Base-by-base conservation (phyloP, 2,113 vertebrate genomes). In the Natator depressus region DNA sequence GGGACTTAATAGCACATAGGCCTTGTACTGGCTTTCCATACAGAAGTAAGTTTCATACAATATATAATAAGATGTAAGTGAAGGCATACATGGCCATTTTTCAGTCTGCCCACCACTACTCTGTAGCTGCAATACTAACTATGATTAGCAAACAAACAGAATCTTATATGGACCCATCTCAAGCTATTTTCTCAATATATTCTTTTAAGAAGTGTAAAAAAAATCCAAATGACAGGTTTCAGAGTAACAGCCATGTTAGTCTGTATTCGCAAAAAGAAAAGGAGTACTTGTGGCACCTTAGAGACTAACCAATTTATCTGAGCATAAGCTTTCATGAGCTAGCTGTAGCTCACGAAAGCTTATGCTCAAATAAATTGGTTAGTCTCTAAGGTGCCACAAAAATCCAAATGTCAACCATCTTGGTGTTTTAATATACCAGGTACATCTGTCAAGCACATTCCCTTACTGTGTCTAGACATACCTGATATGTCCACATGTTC, bases 171-270 rank as follows among this genome's bases (percentile, higher is more conserved):
- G 50, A 6, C 16, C 8, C 69, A 8, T 29, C 86, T 87, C 38
- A 79, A 90, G 20, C 0, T 85, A 29, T 88, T 91, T 1, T 90
- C 84, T 59, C 57, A 13, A 24, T 62, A 20, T 29, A 65, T 22
- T 54, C 22, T 90, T 91, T 75, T 91, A 87, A 84, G 78, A 46
- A 49, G 8, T 24, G 12, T 85, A 80, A 80, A 55, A 86, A 42
- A 42, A 42, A 42, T 42, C 42, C 42, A 42, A 42, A 42, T 42
- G 42, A 42, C 42, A 42, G 42, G 42, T 42, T 42, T 42, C 42
- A 42, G 42, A 42, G 42, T 42, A 42, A 42, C 42, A 42, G 42
- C 42, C 42, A 5, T 42, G 42, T 42, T 42, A 42, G 42, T 42
- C 42, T 42, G 42, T 42, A 42, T 42, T 42, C 42, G 42, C 42